phyloP scores from a whole-genome alignment of 2,113 vertebrate genomes.

The Haliaeetus leucogaster region DNA sequence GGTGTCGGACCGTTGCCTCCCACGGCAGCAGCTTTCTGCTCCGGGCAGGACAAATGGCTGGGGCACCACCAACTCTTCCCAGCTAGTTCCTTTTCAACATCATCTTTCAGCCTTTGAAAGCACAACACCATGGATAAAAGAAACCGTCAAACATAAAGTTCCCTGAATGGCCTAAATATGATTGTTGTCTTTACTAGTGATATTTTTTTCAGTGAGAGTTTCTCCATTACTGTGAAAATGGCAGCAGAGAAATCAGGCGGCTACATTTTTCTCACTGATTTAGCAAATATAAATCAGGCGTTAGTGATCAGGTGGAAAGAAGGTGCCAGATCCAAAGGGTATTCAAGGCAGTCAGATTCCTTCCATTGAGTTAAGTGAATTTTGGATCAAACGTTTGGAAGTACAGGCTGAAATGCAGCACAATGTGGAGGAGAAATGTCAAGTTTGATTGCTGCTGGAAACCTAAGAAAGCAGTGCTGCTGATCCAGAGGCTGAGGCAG shows the following conservation, averaged over 20 bases:
- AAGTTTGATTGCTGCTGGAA: constrained; percentile 34
- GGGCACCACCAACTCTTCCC: neutral
- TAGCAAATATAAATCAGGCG: accelerated
- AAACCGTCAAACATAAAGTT: neutral
- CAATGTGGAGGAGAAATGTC: neutral
- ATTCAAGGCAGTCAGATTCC: neutral
- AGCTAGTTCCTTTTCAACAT: neutral
- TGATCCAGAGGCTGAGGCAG: neutral
- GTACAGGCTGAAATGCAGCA: neutral
- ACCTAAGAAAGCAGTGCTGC: neutral
- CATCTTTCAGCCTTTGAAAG: neutral
- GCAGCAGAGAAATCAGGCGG: neutral
- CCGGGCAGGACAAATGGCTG: neutral
- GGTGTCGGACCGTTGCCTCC: accelerated
- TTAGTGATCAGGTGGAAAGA: neutral
- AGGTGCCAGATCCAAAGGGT: neutral
- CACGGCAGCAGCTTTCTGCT: neutral
- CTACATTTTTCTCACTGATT: neutral
- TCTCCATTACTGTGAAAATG: neutral
- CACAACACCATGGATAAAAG: neutral
- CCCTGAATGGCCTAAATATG: neutral
- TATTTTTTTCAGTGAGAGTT: neutral
- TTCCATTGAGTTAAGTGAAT: neutral
- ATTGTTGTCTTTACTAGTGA: neutral
- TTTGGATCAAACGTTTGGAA: neutral